These are phyloP conservation scores for Coenonympha arcania DNA, from an alignment of 2,888 invertebrate species.

Conservation along the genomic window DNA sequence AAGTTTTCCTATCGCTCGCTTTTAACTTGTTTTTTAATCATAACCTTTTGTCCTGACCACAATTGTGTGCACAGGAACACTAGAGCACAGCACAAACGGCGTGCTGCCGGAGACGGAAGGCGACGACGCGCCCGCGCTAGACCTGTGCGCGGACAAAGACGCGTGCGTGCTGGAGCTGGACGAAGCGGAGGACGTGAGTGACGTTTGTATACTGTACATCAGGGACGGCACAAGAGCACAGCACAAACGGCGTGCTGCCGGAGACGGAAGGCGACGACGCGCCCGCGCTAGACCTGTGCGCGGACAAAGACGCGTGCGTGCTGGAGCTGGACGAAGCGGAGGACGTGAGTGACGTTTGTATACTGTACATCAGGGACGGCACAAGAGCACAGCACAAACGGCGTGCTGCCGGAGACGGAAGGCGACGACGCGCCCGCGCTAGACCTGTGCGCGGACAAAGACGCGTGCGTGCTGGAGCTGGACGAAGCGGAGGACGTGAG, in stretches of 20 bases:
- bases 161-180: conserved; percentile 62
- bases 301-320: conserved; percentile 62
- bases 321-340: conserved; percentile 63
- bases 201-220: no score
- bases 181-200: conserved; percentile 62
- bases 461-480: conserved; percentile 59
- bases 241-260: conserved; percentile 39
- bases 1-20: no score
- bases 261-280: conserved; percentile 48
- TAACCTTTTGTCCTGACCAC: no score
- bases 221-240: conserved; percentile 40
- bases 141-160: conserved; percentile 78
- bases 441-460: conserved; percentile 79
- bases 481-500: conserved; percentile 66
- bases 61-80: conserved; percentile 28
- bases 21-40: no score
- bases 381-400: conserved; percentile 40
- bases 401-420: conserved; percentile 43
- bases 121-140: conserved; percentile 67
- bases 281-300: conserved; percentile 80
- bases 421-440: conserved; percentile 59
- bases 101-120: conserved; percentile 43
- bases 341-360: conserved; percentile 54
- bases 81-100: conserved; percentile 39
- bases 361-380: no score